Percentiles rank a stretch among this genome's conserved stretches.
phyloP scores from a whole-genome alignment of 2,113 vertebrate genomes.

The Crotalus horridus region DNA sequence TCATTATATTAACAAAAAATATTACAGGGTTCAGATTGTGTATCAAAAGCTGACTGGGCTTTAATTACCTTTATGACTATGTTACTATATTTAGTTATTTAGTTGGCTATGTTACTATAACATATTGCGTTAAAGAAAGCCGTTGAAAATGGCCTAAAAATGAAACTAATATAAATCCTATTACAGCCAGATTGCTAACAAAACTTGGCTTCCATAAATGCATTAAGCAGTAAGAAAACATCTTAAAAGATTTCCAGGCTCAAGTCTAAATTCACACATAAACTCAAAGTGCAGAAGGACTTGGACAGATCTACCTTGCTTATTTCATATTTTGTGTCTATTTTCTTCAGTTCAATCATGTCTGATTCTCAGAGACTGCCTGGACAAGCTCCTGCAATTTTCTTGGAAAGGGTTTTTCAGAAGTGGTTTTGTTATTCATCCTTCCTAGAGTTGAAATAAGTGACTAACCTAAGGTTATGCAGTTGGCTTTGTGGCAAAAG shows the following conservation, averaged over 20 bases:
- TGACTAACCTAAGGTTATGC: too few relatives aligned
- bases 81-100: neutral
- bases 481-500: too few relatives aligned
- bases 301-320: neutral
- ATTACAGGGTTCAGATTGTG: neutral
- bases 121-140: neutral
- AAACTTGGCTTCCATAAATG: neutral
- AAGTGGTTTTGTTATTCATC: too few relatives aligned
- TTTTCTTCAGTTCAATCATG: too few relatives aligned
- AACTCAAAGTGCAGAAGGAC: neutral
- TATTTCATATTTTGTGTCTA: neutral
- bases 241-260: neutral
- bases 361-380: too few relatives aligned
- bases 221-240: neutral
- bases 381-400: too few relatives aligned
- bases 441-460: too few relatives aligned
- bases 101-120: neutral
- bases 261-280: neutral
- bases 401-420: too few relatives aligned
- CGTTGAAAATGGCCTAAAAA: neutral
- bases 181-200: neutral
- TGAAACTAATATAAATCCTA: neutral
- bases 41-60: neutral
- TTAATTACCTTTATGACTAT: neutral
- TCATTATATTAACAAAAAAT: neutral